Base-by-base conservation (phyloP, 2,888 invertebrate genomes). In the Clunio marinus region DNA sequence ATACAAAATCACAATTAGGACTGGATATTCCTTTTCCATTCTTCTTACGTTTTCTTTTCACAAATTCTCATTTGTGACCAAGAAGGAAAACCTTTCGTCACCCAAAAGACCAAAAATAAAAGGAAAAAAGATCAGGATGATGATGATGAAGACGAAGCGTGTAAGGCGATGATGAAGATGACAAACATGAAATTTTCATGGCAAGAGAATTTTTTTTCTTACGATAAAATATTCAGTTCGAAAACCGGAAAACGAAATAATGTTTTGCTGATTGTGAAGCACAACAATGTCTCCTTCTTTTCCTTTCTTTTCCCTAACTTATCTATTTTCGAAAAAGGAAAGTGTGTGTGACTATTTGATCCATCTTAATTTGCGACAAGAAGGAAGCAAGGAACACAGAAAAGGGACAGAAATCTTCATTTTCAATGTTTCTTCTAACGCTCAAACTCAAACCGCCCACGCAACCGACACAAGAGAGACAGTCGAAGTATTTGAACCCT, bases 201-300 rank as follows among this genome's bases (percentile, higher is more conserved):
- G 13, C 51, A 51, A 27, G 57, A 15, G 25, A 57, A 45, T 45
- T 57, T 57, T 15, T 25, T 57, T 57, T 27, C 25, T 57, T 27
- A 3, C 27, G 59, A 59, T 59, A 59, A 59, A 59, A 59, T 59
- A 59, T 59, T 59, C 59, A 59, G 25, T 22, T 55, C 7, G 55
- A 22, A 13, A 17, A 55, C 55, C 20, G 55, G 55, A 28, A 58
- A 58, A 28, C 58, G n/a, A 22, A 45, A 58, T 58, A 27, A 58
- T 58, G 59, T 59, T 59, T 59, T 59, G 59, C 59, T 59, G 59
- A 59, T 59, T 59, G 59, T 35, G 59, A 35, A 59, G 28, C 59
- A 51, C 57, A 57, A 27, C 55, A 55, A 22, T 55, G 55, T 55
- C 45, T 45, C 15, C 15, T 15, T 15, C 15, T 15, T 45, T n/a